Percentiles rank a stretch among this genome's conserved stretches.
These are phyloP conservation scores for Nothobranchius furzeri DNA, from an alignment of 2,113 vertebrate genomes.

Conservation along the genomic window DNA sequence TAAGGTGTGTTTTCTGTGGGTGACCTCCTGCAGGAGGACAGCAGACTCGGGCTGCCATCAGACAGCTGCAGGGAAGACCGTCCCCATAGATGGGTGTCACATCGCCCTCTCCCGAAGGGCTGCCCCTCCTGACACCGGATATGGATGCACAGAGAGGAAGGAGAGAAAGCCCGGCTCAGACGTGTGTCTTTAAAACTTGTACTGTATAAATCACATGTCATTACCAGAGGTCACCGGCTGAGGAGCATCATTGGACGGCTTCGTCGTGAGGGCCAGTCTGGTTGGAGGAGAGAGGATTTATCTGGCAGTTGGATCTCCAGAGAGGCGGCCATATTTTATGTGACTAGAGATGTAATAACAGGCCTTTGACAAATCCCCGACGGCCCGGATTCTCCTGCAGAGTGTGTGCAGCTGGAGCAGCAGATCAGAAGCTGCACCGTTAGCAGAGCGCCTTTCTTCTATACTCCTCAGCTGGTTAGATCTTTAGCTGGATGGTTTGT, in stretches of 20 bases:
- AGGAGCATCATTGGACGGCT: constrained; percentile 63
- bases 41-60: constrained; percentile 55
- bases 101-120: constrained; percentile 64
- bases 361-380: constrained; percentile 74
- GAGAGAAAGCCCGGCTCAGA: constrained; percentile 28
- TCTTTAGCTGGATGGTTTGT: not conserved
- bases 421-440: constrained; percentile 43
- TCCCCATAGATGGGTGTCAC: constrained; percentile 63
- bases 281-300: constrained; percentile 76
- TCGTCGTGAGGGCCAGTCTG: constrained; percentile 44
- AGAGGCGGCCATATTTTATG: constrained; percentile 74
- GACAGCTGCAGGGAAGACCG: constrained; percentile 71
- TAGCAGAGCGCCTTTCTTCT: constrained; percentile 21
- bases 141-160: constrained; percentile 41
- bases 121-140: constrained; percentile 64
- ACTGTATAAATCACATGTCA: constrained; percentile 76
- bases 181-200: constrained; percentile 62
- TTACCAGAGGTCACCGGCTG: constrained; percentile 69
- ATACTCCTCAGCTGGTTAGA: too few relatives aligned
- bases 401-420: constrained; percentile 44
- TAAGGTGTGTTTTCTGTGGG: constrained; percentile 44
- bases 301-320: constrained; percentile 65
- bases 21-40: constrained; percentile 57
- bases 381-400: constrained; percentile 52
- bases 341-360: constrained; percentile 74